Conservation (phyloP, 2,797 vertebrate species). For the Heterohyrax brucei region DNA sequence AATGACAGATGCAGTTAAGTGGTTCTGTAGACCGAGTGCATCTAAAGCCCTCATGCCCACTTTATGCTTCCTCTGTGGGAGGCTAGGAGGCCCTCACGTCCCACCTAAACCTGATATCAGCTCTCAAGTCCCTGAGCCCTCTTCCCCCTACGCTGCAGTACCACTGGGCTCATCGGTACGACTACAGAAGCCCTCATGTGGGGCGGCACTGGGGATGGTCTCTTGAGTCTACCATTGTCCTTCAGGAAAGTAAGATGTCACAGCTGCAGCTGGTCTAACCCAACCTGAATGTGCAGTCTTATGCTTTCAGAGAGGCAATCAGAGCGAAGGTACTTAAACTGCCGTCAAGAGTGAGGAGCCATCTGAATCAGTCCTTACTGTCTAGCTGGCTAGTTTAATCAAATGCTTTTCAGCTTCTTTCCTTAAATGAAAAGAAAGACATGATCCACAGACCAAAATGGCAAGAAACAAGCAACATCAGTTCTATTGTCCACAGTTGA, state of each 20-base stretch:
- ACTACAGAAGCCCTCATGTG: neutral
- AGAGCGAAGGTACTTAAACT: neutral
- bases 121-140: neutral
- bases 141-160: neutral
- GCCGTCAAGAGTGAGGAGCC: neutral
- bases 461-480: neutral
- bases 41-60: no score
- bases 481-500: neutral
- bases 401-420: constrained; percentile 4
- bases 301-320: constrained; percentile 27
- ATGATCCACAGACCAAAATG: neutral
- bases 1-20: neutral
- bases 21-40: neutral
- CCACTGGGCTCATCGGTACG: no score
- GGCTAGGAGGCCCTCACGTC: neutral
- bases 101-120: neutral
- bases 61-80: neutral
- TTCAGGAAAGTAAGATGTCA: neutral
- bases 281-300: neutral
- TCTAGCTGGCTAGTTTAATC: neutral
- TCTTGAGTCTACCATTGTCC: neutral
- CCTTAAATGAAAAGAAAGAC: neutral
- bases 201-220: no score
- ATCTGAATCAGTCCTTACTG: neutral
- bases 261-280: neutral